Conservation (phyloP, 2,888 invertebrate genomes). For the Eulithis prunata region DNA sequence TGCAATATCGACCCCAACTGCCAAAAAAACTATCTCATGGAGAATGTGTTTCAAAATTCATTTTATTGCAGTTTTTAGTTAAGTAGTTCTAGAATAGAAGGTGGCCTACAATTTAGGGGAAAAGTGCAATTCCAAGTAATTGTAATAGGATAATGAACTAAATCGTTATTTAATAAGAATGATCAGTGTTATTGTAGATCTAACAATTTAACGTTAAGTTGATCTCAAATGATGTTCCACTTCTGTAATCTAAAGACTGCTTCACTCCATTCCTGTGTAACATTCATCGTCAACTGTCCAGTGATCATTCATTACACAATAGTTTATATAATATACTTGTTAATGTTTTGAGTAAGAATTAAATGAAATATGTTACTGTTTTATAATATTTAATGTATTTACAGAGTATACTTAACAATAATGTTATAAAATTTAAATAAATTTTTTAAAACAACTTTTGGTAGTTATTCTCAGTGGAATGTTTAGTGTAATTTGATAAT, state of each 20-base stretch:
- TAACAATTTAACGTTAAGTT: constrained; percentile 1
- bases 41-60: no score
- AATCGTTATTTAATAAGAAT: background rate
- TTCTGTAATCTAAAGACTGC: constrained; percentile 30
- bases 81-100: background rate
- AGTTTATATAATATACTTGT: background rate
- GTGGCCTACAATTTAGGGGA: background rate
- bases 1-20: background rate
- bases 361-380: constrained; percentile 26
- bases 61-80: background rate
- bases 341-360: constrained; percentile 11
- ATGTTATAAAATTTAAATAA: constrained; percentile 20
- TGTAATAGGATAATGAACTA: background rate
- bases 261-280: constrained; percentile 19
- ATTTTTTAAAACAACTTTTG: constrained; percentile 21
- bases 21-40: background rate
- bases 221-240: constrained; percentile 32
- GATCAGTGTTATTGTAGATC: constrained; percentile 8
- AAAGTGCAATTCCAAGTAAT: background rate
- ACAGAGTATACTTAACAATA: constrained; percentile 22
- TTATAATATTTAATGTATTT: constrained; percentile 25
- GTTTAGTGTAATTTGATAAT: constrained; percentile 8
- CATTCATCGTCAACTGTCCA: background rate
- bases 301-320: background rate
- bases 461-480: constrained; percentile 28